These are phyloP conservation scores for Pollachius pollachius DNA, from an alignment of 2,113 vertebrate species.

Conservation along the genomic window DNA sequence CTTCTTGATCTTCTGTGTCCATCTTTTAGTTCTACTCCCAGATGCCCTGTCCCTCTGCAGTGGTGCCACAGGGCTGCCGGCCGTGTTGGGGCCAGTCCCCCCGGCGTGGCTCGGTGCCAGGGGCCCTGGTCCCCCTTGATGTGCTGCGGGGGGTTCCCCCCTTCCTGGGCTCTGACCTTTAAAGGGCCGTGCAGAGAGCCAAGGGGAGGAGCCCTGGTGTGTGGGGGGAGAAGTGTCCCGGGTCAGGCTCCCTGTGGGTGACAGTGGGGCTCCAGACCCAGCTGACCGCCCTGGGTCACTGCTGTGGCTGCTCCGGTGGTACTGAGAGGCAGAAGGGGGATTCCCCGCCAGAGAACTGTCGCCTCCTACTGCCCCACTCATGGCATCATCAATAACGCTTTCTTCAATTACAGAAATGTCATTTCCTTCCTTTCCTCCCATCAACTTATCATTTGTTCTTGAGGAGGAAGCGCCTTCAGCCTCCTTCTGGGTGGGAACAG, in stretches of 20 bases:
- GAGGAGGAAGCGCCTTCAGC: slow-evolving; percentile 31
- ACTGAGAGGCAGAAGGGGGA: background rate
- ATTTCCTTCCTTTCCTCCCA: slow-evolving; percentile 10
- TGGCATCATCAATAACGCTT: background rate
- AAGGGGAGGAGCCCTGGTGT: slow-evolving; percentile 24
- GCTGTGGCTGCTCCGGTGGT: background rate
- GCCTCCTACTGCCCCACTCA: background rate
- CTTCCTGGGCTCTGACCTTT: slow-evolving; percentile 3
- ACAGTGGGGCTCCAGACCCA: background rate
- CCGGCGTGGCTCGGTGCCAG: slow-evolving; percentile 24
- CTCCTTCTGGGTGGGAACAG: slow-evolving; percentile 32
- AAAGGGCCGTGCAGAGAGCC: slow-evolving; percentile 35
- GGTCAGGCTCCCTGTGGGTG: slow-evolving; percentile 4
- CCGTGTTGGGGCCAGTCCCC: slow-evolving; percentile 5
- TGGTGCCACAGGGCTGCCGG: slow-evolving; percentile 8
- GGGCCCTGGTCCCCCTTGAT: slow-evolving; percentile 29
- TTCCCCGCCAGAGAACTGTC: background rate
- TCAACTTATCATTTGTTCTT: slow-evolving; percentile 1
- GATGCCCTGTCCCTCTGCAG: slow-evolving; percentile 8
- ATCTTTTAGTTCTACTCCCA: slow-evolving; percentile 49
- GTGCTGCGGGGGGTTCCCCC: slow-evolving; percentile 8
- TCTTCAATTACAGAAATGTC: slow-evolving; percentile 5
- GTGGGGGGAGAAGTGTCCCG: background rate
- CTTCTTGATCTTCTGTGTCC: slow-evolving; percentile 71
- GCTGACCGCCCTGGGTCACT: background rate